Percentiles rank a stretch among this genome's conserved stretches.
phyloP scores from a whole-genome alignment of 2,113 vertebrate species.

The Apus apus region DNA sequence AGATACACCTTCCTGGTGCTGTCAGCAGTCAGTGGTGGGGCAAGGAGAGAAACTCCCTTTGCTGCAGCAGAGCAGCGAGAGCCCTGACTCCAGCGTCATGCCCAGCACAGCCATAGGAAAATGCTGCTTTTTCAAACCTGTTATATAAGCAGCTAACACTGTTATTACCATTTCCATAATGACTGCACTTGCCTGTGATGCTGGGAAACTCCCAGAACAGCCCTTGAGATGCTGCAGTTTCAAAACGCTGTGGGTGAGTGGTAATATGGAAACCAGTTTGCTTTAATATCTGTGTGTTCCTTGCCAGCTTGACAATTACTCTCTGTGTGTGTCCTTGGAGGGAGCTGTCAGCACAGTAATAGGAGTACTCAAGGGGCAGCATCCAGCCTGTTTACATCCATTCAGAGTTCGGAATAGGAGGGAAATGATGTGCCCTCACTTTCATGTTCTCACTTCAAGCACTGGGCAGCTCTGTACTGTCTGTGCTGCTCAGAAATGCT shows the following conservation, averaged over 20 bases:
- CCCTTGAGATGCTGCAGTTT: neutral
- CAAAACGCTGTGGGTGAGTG: neutral
- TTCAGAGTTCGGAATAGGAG: neutral
- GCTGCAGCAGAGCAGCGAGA: neutral
- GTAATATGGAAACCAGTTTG: neutral
- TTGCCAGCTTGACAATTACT: neutral
- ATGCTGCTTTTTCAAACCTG: neutral
- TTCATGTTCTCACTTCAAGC: slow-evolving; percentile 3
- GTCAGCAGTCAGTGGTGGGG: neutral
- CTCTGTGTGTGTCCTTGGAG: neutral
- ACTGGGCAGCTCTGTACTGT: neutral
- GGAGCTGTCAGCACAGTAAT: neutral
- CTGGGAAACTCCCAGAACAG: neutral
- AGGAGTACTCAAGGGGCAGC: neutral
- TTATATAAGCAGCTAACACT: neutral
- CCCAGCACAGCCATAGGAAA: neutral
- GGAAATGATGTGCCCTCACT: neutral
- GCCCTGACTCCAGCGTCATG: neutral
- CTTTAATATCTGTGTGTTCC: neutral
- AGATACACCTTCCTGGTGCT: neutral
- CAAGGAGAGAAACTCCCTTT: neutral
- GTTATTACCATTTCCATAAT: neutral
- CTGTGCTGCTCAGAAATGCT: neutral
- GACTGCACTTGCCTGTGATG: neutral
- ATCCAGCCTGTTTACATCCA: neutral